Evolutionary conservation across 2,797 vertebrate genomes (phyloP).

Genomic region (Cyprinella venusta): DNA sequence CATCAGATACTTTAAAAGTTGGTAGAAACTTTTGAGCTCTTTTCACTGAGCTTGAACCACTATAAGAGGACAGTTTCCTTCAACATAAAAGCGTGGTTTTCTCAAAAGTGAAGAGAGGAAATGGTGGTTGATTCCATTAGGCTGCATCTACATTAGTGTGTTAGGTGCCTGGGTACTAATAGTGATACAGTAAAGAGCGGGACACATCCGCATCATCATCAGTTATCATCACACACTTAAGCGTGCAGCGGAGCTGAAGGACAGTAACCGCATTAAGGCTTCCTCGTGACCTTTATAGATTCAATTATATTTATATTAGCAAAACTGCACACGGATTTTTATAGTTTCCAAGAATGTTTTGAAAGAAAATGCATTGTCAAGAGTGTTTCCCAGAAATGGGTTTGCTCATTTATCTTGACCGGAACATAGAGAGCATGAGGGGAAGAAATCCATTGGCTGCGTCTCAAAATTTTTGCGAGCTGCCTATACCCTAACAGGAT

Average conservation of each 20-base stretch:
- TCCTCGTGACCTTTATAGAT: conserved; percentile 12
- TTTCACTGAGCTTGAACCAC: not conserved
- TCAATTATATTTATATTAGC: conserved; percentile 14
- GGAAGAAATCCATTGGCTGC: not conserved
- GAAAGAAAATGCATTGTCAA: conserved; percentile 9
- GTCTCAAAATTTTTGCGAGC: not conserved
- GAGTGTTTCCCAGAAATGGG: conserved; percentile 14
- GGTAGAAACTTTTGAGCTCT: not conserved
- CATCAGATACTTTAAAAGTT: not conserved
- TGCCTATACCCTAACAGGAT: not conserved
- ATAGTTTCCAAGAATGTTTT: conserved; percentile 1
- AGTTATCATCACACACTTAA: conserved; percentile 15
- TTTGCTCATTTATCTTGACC: not conserved
- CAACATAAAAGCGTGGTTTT: not conserved
- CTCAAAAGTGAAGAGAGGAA: not conserved
- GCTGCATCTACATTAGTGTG: not conserved
- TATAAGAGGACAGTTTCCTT: not conserved
- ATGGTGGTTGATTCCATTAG: conserved; percentile 2
- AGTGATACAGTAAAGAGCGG: not conserved
- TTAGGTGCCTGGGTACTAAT: too few relatives aligned
- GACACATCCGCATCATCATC: conserved; percentile 1
- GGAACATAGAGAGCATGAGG: not conserved
- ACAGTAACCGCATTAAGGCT: not conserved
- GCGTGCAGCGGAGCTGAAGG: not conserved
- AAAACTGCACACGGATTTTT: not conserved